These are phyloP conservation scores for Salvelinus sp. DNA, from an alignment of 2,113 vertebrate species.

Conservation along the genomic window DNA sequence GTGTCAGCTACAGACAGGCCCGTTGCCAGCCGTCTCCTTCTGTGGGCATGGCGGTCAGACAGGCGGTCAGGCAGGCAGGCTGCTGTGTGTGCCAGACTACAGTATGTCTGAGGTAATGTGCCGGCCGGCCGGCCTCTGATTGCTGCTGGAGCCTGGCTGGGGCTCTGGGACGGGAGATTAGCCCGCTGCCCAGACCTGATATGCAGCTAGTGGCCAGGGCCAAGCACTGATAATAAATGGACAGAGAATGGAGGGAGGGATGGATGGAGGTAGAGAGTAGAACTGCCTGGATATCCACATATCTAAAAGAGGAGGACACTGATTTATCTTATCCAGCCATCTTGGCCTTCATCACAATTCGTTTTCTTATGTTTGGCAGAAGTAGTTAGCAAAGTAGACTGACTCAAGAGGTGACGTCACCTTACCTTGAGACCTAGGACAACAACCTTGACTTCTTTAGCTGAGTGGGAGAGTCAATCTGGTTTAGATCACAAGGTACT, in stretches of 20 bases:
- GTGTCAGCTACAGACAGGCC: conserved; percentile 13
- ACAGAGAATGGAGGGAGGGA: background rate
- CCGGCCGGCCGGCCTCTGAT: conserved; percentile 34
- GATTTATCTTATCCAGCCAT: background rate
- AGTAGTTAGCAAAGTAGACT: too few species aligned
- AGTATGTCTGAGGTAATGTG: conserved; percentile 46
- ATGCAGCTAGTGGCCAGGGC: conserved; percentile 28
- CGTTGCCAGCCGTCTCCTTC: conserved; percentile 23
- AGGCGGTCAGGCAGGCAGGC: conserved; percentile 22
- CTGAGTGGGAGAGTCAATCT: too few species aligned
- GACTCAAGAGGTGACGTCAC: too few species aligned
- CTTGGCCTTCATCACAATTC: too few species aligned
- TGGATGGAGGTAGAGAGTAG: background rate
- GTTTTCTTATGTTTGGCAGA: too few species aligned
- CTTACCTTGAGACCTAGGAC: too few species aligned
- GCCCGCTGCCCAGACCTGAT: conserved; percentile 44
- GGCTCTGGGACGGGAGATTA: conserved; percentile 52
- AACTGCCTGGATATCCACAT: background rate
- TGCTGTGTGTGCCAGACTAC: conserved; percentile 33
- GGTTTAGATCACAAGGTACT: too few species aligned
- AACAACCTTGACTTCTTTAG: too few species aligned
- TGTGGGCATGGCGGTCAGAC: conserved; percentile 32
- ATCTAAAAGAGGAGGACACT: background rate
- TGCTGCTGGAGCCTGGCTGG: conserved; percentile 45
- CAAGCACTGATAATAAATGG: conserved; percentile 31